Evolutionary conservation across 2,888 invertebrate genomes (phyloP).

Genomic region (Altica lythri): DNA sequence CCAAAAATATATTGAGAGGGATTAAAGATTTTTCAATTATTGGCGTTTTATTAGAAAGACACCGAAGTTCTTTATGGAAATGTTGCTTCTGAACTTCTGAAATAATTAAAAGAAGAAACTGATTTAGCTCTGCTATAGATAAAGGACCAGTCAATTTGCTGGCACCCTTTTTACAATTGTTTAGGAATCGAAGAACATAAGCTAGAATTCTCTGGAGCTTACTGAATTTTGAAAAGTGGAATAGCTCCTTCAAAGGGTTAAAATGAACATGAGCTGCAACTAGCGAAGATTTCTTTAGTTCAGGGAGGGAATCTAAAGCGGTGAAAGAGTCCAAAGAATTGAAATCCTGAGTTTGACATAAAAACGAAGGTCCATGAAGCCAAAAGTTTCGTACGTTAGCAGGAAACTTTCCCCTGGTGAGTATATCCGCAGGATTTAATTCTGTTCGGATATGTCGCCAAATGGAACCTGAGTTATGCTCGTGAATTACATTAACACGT

Average conservation of each 20-base stretch:
- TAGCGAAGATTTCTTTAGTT: neutral
- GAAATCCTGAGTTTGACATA: neutral
- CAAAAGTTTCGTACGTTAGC: neutral
- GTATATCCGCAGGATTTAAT: neutral
- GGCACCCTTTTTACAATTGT: neutral
- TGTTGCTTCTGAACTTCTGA: too few relatives aligned
- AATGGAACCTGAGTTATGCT: neutral
- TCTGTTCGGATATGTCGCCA: neutral
- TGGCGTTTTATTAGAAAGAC: neutral
- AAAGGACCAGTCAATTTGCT: too few relatives aligned
- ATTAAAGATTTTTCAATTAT: neutral
- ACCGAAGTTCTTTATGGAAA: too few relatives aligned
- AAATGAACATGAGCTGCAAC: too few relatives aligned
- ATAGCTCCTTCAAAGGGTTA: too few relatives aligned
- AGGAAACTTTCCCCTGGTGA: neutral
- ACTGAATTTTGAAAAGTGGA: neutral
- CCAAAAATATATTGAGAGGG: neutral
- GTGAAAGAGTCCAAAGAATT: neutral
- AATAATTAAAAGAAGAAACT: too few relatives aligned
- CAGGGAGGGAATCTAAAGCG: neutral
- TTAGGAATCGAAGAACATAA: neutral
- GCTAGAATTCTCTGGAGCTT: neutral
- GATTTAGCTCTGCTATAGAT: too few relatives aligned
- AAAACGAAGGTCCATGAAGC: neutral
- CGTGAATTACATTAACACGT: neutral